Conservation (phyloP, 2,797 vertebrate species). For the Xiphorhynchus erythropygius region DNA sequence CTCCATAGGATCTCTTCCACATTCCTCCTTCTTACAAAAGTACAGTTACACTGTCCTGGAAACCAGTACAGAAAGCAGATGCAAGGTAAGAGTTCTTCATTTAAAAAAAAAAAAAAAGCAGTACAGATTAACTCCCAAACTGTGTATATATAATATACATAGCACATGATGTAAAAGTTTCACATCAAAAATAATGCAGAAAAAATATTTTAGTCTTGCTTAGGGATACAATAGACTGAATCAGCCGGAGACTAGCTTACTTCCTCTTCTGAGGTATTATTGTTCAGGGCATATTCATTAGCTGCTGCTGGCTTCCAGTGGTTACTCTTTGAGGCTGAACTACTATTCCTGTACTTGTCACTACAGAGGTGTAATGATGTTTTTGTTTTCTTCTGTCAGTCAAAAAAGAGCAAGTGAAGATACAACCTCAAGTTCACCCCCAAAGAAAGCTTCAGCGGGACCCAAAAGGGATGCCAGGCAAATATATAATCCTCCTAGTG, state of each 20-base stretch:
- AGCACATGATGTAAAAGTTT: neutral
- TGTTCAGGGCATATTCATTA: neutral
- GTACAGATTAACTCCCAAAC: neutral
- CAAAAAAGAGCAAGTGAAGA: constrained; percentile 90
- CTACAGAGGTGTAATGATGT: neutral
- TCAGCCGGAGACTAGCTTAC: neutral
- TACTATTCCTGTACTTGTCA: neutral
- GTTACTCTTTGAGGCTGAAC: neutral
- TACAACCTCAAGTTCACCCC: constrained; percentile 79
- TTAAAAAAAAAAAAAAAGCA: too few species aligned
- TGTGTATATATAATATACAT: neutral
- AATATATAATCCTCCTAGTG: constrained; percentile 98
- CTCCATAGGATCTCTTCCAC: constrained; percentile 93
- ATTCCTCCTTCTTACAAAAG: constrained; percentile 99
- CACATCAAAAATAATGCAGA: neutral
- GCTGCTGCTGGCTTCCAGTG: neutral
- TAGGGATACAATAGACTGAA: neutral
- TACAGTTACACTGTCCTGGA: constrained; percentile 96
- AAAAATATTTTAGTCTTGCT: neutral
- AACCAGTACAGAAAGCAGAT: constrained; percentile 94
- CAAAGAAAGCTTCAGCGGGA: constrained; percentile 87
- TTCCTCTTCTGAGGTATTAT: neutral
- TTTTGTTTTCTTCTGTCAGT: constrained; percentile 65
- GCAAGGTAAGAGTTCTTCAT: constrained; percentile 80
- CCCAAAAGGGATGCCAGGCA: constrained; percentile 93